Evolutionary conservation across 1,140 invertebrate genomes (phyloP).

Genomic region (Brachionus koreanus): DNA sequence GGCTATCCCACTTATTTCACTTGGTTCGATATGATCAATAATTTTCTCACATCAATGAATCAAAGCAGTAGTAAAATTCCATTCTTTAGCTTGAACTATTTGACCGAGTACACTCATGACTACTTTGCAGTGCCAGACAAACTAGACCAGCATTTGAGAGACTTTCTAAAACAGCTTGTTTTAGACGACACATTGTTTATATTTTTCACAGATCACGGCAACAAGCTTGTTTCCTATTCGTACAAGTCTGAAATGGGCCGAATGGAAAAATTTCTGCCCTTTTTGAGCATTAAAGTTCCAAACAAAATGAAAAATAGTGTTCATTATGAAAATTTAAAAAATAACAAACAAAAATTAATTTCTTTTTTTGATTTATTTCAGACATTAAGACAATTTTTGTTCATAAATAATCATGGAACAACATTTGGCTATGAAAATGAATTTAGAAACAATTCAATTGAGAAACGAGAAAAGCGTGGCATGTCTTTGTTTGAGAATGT

Average conservation of each 20-base stretch:
- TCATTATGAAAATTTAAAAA: not conserved
- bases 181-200: slow-evolving; percentile 66
- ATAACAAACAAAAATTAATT: not conserved
- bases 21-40: slow-evolving; percentile 50
- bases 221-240: not conserved
- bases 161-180: not conserved
- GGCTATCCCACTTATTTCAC: slow-evolving; percentile 51
- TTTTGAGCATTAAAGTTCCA: not conserved
- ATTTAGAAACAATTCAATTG: not conserved
- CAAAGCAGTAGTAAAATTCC: slow-evolving; percentile 44
- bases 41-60: not conserved
- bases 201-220: slow-evolving; percentile 83
- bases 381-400: slow-evolving; percentile 1
- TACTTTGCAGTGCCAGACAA: slow-evolving; percentile 50
- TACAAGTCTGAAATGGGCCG: not conserved
- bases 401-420: not conserved
- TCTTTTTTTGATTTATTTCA: slow-evolving; percentile 1
- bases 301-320: not conserved
- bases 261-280: not conserved
- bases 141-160: slow-evolving; percentile 47
- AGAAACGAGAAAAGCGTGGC: not conserved
- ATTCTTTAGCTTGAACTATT: slow-evolving; percentile 55
- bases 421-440: not conserved
- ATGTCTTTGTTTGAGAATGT: not conserved
- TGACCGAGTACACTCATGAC: slow-evolving; percentile 56